Evolutionary conservation across 2,797 vertebrate genomes (phyloP).

Genomic region (Euthynnus affinis): DNA sequence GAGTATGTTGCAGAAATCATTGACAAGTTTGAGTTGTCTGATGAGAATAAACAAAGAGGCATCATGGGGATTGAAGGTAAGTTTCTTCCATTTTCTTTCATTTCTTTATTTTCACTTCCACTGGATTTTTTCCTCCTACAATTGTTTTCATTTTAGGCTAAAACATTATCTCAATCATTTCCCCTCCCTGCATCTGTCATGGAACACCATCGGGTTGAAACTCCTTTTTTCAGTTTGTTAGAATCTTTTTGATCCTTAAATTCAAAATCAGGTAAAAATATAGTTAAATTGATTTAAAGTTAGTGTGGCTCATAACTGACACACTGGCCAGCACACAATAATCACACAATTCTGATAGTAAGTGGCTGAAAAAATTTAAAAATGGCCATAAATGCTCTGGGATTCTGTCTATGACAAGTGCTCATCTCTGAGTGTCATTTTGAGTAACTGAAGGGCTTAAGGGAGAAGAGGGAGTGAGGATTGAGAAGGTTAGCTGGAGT

Average conservation of each 20-base stretch:
- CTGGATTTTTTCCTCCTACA: neutral
- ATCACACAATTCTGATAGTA: neutral
- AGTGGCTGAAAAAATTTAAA: conserved; percentile 7
- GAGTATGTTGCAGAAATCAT: conserved; percentile 95
- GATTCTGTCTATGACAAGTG: neutral
- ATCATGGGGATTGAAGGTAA: conserved; percentile 97
- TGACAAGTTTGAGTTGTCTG: conserved; percentile 94
- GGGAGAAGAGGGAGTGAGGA: conserved; percentile 20
- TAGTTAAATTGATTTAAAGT: neutral
- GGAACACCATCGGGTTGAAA: neutral
- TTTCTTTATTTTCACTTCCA: neutral
- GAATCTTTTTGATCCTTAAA: neutral
- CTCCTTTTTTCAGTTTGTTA: neutral
- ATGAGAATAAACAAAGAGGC: conserved; percentile 93
- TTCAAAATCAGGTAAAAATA: neutral
- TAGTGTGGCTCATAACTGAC: neutral
- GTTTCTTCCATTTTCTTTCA: neutral
- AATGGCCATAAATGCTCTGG: neutral
- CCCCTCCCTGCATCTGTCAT: neutral
- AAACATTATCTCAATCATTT: neutral
- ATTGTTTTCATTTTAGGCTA: neutral
- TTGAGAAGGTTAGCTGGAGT: conserved; percentile 7
- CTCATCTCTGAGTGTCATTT: conserved; percentile 7
- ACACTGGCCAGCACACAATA: neutral
- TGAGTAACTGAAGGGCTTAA: conserved; percentile 18